A percentile compares a stretch with the other conserved stretches of the same genome.
phyloP scores from a whole-genome alignment of 2,113 vertebrate genomes.

The Heterocephalus glaber region DNA sequence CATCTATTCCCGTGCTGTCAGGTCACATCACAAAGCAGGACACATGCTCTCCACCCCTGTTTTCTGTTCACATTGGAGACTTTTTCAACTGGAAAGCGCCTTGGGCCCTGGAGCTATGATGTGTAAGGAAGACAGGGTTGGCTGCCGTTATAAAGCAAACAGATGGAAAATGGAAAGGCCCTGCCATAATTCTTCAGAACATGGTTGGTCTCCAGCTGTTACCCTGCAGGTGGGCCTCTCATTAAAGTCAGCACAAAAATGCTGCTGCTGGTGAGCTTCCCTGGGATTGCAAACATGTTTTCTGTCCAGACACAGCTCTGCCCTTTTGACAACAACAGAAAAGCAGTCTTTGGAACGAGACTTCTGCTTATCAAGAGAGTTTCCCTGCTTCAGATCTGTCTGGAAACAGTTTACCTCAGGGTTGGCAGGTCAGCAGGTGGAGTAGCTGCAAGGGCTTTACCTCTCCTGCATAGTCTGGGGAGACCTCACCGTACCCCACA shows the following conservation, averaged over 20 bases:
- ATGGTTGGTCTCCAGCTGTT: not conserved
- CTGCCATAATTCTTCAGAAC: not conserved
- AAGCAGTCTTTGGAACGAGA: not conserved
- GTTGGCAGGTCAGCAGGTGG: too few species aligned
- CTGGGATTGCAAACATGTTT: not conserved
- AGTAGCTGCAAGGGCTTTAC: not conserved
- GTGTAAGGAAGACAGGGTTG: not conserved
- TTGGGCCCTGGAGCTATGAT: not conserved
- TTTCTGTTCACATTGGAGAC: not conserved
- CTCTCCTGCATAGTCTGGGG: not conserved
- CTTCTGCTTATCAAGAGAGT: not conserved
- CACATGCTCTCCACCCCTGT: not conserved
- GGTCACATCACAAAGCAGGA: not conserved
- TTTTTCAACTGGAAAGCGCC: not conserved
- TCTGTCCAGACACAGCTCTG: not conserved
- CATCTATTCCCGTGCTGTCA: not conserved
- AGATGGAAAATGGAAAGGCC: not conserved
- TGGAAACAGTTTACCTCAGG: not conserved
- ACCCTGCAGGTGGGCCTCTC: not conserved
- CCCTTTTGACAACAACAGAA: not conserved
- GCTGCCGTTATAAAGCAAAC: not conserved
- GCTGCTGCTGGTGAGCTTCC: not conserved
- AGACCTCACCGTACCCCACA: not conserved
- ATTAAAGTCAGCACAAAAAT: not conserved
- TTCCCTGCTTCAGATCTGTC: not conserved